These are phyloP conservation scores for Choristoneura rosaceana DNA, from an alignment of 2,888 invertebrate genomes.

Conservation along the genomic window DNA sequence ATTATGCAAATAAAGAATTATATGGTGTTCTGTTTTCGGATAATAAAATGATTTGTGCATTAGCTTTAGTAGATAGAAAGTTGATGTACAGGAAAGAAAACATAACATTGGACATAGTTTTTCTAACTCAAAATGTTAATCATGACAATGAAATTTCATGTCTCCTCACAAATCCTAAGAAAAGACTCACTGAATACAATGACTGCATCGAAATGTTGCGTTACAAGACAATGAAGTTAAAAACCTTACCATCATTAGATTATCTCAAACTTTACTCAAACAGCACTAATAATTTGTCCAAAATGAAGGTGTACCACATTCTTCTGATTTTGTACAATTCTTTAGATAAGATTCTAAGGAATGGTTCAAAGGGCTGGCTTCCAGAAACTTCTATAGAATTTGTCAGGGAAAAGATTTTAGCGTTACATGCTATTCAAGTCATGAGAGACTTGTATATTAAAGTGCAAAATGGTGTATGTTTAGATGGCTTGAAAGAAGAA, in stretches of 20 bases:
- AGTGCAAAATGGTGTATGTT: constrained; percentile 45
- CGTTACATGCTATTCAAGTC: constrained; percentile 57
- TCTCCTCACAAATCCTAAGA: constrained; percentile 62
- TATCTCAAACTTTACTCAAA: constrained; percentile 56
- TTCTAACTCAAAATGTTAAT: constrained; percentile 52
- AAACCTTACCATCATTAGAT: constrained; percentile 59
- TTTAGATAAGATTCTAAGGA: constrained; percentile 55
- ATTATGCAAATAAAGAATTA: constrained; percentile 58
- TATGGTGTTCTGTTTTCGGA: constrained; percentile 59
- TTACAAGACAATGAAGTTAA: constrained; percentile 64
- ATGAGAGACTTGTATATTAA: constrained; percentile 53
- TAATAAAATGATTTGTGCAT: constrained; percentile 59
- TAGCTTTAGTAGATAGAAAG: constrained; percentile 60
- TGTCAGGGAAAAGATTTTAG: constrained; percentile 66
- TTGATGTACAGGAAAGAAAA: constrained; percentile 61
- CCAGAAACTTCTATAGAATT: constrained; percentile 62
- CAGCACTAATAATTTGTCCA: constrained; percentile 59
- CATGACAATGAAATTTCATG: constrained; percentile 52
- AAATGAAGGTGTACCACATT: constrained; percentile 67
- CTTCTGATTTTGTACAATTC: constrained; percentile 57
- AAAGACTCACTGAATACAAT: constrained; percentile 62
- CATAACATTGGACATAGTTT: constrained; percentile 60
- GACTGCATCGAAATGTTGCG: constrained; percentile 70
- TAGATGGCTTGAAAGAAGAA: constrained; percentile 57
- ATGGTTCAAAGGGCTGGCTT: constrained; percentile 47